Evolutionary conservation across 2,888 invertebrate species (phyloP).

Genomic region (Uropetala carovei): DNA sequence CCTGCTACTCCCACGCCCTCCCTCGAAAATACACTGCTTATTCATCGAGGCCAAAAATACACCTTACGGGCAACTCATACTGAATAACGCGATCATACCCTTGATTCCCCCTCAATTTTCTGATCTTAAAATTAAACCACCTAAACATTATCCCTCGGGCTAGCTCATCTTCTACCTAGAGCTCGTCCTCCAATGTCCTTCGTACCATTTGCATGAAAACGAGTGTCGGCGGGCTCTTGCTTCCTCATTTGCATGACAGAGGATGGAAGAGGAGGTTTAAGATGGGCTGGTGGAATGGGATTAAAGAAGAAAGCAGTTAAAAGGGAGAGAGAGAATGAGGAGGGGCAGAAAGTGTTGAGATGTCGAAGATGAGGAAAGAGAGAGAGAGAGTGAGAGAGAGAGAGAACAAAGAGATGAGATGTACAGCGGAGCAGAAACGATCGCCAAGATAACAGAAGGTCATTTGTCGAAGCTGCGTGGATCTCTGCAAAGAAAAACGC

Average conservation of each 20-base stretch:
- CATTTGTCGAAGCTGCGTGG: too few relatives aligned
- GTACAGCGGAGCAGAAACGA: background rate
- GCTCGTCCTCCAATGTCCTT: background rate
- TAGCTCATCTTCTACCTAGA: background rate
- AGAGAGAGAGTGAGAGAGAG: background rate
- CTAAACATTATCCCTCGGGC: background rate
- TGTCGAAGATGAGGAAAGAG: background rate
- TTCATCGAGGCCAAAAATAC: too few relatives aligned
- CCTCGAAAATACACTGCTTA: too few relatives aligned
- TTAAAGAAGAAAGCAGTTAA: background rate
- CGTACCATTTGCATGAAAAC: constrained; percentile 3
- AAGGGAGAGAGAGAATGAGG: background rate
- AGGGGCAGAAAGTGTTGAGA: background rate
- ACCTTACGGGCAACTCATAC: background rate
- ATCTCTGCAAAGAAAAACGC: too few relatives aligned
- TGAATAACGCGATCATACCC: background rate
- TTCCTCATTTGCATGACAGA: constrained; percentile 20
- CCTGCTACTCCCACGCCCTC: too few relatives aligned
- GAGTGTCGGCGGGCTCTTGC: background rate
- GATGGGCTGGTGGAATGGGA: background rate
- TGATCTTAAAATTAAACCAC: background rate
- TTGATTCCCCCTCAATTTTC: background rate
- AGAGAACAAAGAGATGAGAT: background rate
- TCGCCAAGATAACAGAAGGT: too few relatives aligned
- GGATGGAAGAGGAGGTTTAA: constrained; percentile 13